These are phyloP conservation scores for Acanthurus lineatus DNA, from an alignment of 2,797 vertebrate genomes.

Conservation along the genomic window DNA sequence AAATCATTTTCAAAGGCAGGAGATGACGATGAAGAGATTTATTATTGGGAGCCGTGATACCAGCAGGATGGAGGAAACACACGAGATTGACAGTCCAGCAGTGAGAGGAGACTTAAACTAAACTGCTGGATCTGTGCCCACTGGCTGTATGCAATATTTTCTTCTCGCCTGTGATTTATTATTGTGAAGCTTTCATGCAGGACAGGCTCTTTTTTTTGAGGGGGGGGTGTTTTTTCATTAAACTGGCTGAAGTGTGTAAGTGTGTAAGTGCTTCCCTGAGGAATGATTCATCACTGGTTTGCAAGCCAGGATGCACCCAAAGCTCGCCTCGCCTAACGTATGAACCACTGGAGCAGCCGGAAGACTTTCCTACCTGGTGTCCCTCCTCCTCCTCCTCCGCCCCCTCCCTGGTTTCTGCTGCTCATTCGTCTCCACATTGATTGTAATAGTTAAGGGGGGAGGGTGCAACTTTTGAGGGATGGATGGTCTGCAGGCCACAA, in stretches of 20 bases:
- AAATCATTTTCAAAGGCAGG: slow-evolving; percentile 38
- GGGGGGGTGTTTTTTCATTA: slow-evolving; percentile 72
- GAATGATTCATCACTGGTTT: slow-evolving; percentile 74
- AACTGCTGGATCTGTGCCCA: slow-evolving; percentile 52
- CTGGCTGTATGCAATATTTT: slow-evolving; percentile 46
- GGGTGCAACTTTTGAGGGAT: slow-evolving; percentile 54
- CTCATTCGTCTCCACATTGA: slow-evolving; percentile 75
- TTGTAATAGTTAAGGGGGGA: slow-evolving; percentile 71
- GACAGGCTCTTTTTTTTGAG: slow-evolving; percentile 67
- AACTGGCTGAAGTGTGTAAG: slow-evolving; percentile 67
- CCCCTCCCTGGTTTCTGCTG: slow-evolving; percentile 22
- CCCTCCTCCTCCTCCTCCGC: neutral
- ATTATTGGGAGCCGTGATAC: slow-evolving; percentile 36
- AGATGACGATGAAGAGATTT: slow-evolving; percentile 36
- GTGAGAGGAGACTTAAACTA: slow-evolving; percentile 24
- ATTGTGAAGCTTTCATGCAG: slow-evolving; percentile 62
- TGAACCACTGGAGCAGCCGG: slow-evolving; percentile 65
- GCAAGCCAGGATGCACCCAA: slow-evolving; percentile 48
- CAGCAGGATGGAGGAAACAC: slow-evolving; percentile 26
- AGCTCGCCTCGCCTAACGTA: slow-evolving; percentile 67
- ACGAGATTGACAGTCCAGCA: slow-evolving; percentile 49
- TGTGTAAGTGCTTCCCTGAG: slow-evolving; percentile 72
- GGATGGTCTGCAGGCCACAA: slow-evolving; percentile 52
- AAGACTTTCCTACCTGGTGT: slow-evolving; percentile 70
- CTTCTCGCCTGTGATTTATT: slow-evolving; percentile 70